A percentile compares a stretch with the other conserved stretches of the same genome.
phyloP scores from a whole-genome alignment of 2,797 vertebrate genomes.

The Lepilemur ruficaudatus region DNA sequence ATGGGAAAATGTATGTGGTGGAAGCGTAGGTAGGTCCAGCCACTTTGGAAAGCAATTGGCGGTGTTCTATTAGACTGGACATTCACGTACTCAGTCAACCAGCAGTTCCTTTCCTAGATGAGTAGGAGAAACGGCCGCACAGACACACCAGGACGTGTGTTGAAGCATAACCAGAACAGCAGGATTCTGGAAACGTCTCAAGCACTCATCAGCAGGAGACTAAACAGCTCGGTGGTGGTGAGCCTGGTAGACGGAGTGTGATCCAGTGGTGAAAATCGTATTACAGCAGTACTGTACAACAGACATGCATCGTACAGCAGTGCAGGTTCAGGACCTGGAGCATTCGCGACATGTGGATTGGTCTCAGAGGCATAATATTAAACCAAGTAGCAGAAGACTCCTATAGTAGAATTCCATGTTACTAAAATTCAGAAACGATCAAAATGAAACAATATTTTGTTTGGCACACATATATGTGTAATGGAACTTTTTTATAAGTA shows the following conservation, averaged over 20 bases:
- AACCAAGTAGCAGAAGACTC: background rate
- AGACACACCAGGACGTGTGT: fast-evolving
- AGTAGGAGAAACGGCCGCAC: background rate
- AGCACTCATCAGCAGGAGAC: fast-evolving
- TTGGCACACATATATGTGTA: background rate
- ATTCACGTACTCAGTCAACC: background rate
- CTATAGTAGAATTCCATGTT: background rate
- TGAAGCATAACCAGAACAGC: fast-evolving
- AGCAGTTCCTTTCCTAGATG: background rate
- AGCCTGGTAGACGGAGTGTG: background rate
- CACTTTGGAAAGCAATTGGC: background rate
- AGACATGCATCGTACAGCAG: background rate
- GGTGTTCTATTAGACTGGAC: background rate
- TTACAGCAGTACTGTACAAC: too few species aligned
- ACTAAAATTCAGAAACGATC: background rate
- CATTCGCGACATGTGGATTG: fast-evolving
- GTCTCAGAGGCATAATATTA: fast-evolving
- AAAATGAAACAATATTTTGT: background rate
- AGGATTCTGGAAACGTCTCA: background rate
- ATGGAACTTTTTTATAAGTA: background rate
- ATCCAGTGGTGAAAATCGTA: too few species aligned
- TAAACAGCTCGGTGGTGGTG: background rate
- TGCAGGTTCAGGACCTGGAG: background rate
- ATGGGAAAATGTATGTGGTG: fast-evolving
- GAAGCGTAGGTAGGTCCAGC: fast-evolving